phyloP scores from a whole-genome alignment of 2,888 invertebrate genomes.

The Mesoligia furuncula region DNA sequence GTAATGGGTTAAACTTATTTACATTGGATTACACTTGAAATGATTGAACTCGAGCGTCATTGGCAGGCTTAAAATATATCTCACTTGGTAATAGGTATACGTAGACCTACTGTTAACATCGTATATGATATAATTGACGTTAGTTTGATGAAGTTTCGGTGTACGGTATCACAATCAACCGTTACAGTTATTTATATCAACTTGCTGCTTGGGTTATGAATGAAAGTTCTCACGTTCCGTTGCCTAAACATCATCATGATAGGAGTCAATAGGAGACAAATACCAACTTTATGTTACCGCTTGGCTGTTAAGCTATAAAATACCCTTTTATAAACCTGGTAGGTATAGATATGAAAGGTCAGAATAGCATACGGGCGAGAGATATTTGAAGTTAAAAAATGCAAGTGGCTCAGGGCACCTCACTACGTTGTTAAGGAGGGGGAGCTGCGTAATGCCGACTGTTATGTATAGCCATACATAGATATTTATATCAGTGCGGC shows the following conservation, averaged over 20 bases:
- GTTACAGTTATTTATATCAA: constrained; percentile 34
- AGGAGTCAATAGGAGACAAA: constrained; percentile 8
- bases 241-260: constrained; percentile 16
- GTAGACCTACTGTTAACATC: not conserved
- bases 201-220: constrained; percentile 17
- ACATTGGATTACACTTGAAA: not conserved
- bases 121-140: constrained; percentile 20
- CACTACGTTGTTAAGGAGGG: constrained; percentile 28
- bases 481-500: constrained; percentile 60
- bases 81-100: not conserved
- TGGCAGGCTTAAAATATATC: not conserved
- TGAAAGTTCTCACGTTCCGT: constrained; percentile 38
- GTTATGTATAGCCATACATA: constrained; percentile 48
- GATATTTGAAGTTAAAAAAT: constrained; percentile 31
- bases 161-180: constrained; percentile 41
- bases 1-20: no score
- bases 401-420: constrained; percentile 14
- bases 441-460: constrained; percentile 45
- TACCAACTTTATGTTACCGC: not conserved
- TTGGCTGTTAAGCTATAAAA: not conserved
- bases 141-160: constrained; percentile 21
- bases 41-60: not conserved
- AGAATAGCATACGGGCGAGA: not conserved
- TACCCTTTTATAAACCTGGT: not conserved
- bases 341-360: not conserved